These are phyloP conservation scores for Rhinichthys osculus DNA, from an alignment of 2,797 vertebrate species.

Conservation along the genomic window DNA sequence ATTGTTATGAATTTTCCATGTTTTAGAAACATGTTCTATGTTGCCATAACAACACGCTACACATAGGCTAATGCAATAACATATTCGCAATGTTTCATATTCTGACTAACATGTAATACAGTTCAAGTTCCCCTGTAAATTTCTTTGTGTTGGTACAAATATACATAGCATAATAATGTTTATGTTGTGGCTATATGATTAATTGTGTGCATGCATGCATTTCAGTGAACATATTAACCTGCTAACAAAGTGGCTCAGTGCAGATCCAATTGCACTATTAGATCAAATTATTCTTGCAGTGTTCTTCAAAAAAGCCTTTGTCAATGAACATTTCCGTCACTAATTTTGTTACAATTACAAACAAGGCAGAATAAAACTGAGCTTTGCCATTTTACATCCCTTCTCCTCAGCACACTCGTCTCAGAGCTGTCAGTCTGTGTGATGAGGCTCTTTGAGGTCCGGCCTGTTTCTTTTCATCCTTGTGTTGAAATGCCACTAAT, in stretches of 20 bases:
- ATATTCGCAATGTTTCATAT: neutral
- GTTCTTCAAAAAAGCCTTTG: neutral
- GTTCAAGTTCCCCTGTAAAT: neutral
- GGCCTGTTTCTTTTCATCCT: slow-evolving; percentile 58
- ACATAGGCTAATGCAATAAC: neutral
- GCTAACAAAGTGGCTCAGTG: neutral
- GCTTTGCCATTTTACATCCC: slow-evolving; percentile 21
- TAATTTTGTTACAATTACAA: slow-evolving; percentile 16
- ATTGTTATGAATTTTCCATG: neutral
- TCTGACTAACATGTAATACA: neutral
- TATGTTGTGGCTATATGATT: neutral
- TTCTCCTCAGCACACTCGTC: neutral
- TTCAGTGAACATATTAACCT: neutral
- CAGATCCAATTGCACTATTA: neutral
- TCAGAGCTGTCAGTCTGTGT: slow-evolving; percentile 50
- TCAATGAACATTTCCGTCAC: neutral
- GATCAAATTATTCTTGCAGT: neutral
- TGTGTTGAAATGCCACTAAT: slow-evolving; percentile 66
- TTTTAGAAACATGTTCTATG: neutral
- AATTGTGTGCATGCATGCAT: neutral
- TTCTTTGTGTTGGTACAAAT: neutral
- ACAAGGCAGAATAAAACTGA: slow-evolving; percentile 15
- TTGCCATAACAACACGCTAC: neutral
- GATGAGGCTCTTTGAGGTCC: slow-evolving; percentile 57
- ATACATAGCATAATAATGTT: neutral